Base-by-base conservation (phyloP, 2,113 vertebrate genomes). In the Polyodon spathula region DNA sequence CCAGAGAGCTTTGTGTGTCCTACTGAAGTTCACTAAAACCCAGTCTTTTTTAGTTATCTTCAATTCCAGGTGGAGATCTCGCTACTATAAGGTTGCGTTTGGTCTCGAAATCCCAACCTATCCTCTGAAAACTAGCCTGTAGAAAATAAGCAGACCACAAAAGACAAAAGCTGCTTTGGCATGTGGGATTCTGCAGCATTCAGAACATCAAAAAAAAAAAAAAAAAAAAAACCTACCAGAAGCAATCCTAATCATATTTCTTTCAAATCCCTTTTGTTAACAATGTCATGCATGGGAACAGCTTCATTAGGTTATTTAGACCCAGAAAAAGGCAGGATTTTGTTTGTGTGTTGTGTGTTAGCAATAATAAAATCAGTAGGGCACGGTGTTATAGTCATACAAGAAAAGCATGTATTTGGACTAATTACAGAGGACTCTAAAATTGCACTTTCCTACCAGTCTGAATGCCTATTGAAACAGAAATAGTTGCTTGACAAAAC, bases 21-120 rank as follows among this genome's bases (percentile, higher is more conserved):
- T 43, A 16, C 14, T 12, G 17, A 53, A 46, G 6, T 48, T 66
- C 60, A 55, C 17, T n/a, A 10, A 63, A 60, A 66, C 63, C 57
- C 64, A 66, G 55, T 15, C 10, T 56, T 15, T 37, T 62, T 27
- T 27, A 27, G 27, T 27, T 55, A 62, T 39, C 58, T 51, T 50
- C 43, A 40, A 46, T 46, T 51, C 54, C 63, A 60, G 59, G 64
- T 27, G 27, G 27, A 27, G 27, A 27, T 2, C 27, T 27, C 27
- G 27, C 27, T 27, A 27, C 61, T 8, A 40, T 2, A 41, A 52
- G 52, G 48, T 55, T 40, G 61, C 16, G 40, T 55, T 59, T 50
- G 27, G 54, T 40, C 54, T 57, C 51, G 64, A 58, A 66, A 68
- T 59, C 57, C 37, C 39, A 27, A 27, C 27, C 27, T 3, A 27